Conservation (phyloP, 2,113 vertebrate species). For the Egretta garzetta region DNA sequence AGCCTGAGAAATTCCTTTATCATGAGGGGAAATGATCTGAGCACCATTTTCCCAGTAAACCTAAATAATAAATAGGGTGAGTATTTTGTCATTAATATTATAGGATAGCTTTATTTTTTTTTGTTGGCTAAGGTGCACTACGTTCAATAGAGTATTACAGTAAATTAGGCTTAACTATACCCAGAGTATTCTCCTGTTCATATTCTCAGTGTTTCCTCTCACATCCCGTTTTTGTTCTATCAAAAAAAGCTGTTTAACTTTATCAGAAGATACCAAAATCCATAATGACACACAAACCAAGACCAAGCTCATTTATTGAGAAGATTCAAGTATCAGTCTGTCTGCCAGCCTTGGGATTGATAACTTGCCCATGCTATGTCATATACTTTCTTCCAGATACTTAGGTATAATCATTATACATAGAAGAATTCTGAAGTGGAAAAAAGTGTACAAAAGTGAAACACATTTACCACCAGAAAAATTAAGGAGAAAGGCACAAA, state of each 20-base stretch:
- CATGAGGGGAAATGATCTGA: constrained; percentile 94
- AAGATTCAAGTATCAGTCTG: background rate
- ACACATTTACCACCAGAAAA: background rate
- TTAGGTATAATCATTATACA: background rate
- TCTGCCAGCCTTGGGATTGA: background rate
- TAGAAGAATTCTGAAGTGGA: background rate
- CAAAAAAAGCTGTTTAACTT: background rate
- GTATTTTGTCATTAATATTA: background rate
- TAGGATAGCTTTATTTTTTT: background rate
- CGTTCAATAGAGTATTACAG: background rate
- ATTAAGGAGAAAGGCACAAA: background rate
- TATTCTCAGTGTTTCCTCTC: background rate
- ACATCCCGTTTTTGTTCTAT: background rate
- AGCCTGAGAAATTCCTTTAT: constrained; percentile 87
- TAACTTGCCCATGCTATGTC: background rate
- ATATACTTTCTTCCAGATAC: background rate
- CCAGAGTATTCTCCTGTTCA: background rate
- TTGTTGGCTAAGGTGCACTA: background rate
- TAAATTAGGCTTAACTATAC: background rate
- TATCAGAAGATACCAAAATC: background rate
- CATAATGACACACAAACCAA: background rate
- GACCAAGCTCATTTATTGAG: background rate
- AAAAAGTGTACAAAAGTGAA: background rate
- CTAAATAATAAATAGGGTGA: constrained; percentile 58
- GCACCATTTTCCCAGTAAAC: constrained; percentile 97